phyloP scores from a whole-genome alignment of 1,140 invertebrate genomes.

The Drosophila ambigua region DNA sequence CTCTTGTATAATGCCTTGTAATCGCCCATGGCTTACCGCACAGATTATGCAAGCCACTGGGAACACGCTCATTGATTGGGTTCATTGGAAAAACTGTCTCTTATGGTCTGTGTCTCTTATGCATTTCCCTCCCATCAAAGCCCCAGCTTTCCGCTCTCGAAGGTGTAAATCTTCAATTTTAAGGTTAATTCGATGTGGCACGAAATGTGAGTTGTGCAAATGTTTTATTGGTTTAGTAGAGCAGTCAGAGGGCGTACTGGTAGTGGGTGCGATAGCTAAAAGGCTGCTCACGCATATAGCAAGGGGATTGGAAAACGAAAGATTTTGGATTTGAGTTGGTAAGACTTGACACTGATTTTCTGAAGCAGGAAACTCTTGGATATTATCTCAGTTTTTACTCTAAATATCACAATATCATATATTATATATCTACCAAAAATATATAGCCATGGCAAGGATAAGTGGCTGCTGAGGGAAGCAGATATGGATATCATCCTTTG shows the following conservation, averaged over 20 bases:
- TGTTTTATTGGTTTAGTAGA: slow-evolving; percentile 72
- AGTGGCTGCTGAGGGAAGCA: too few species aligned
- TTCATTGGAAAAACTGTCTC: slow-evolving; percentile 36
- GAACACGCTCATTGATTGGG: slow-evolving; percentile 41
- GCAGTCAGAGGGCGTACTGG: slow-evolving; percentile 41
- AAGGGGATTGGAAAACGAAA: slow-evolving; percentile 7
- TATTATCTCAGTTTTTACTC: too few species aligned
- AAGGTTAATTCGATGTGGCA: slow-evolving; percentile 60
- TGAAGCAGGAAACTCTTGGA: too few species aligned
- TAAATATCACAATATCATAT: too few species aligned
- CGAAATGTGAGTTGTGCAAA: slow-evolving; percentile 41
- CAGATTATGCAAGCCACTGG: slow-evolving; percentile 68
- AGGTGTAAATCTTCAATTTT: slow-evolving; percentile 71
- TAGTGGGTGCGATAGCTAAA: background rate
- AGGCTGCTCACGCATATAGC: background rate
- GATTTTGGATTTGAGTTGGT: background rate
- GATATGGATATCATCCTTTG: too few species aligned
- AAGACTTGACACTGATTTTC: too few species aligned
- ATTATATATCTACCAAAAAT: too few species aligned
- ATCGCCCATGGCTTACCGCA: slow-evolving; percentile 64
- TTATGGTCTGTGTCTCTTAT: slow-evolving; percentile 24
- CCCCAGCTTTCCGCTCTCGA: slow-evolving; percentile 1
- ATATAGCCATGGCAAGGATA: too few species aligned
- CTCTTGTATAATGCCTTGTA: slow-evolving; percentile 64
- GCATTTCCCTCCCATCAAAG: slow-evolving; percentile 37